These are phyloP conservation scores for Nettapus auritus DNA, from an alignment of 2,113 vertebrate species.

Conservation along the genomic window DNA sequence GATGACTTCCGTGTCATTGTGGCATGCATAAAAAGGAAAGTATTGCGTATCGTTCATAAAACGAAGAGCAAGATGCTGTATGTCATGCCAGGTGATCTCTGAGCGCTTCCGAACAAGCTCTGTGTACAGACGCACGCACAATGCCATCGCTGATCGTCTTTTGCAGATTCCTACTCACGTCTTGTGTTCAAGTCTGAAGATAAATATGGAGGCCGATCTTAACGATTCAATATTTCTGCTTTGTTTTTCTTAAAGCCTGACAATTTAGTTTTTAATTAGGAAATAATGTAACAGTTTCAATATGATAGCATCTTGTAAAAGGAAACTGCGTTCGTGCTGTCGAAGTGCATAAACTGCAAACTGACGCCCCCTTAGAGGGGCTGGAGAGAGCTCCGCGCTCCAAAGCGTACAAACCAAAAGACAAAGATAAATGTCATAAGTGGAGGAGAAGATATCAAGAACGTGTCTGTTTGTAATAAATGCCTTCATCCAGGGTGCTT, in stretches of 20 bases:
- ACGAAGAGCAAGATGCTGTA: background rate
- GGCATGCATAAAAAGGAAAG: background rate
- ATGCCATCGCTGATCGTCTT: no score
- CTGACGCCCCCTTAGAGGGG: rapidly evolving
- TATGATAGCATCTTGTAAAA: rapidly evolving
- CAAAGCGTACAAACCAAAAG: background rate
- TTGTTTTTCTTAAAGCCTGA: background rate
- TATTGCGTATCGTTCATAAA: background rate
- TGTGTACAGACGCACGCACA: no score
- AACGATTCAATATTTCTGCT: background rate
- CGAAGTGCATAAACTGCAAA: background rate
- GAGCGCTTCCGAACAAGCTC: background rate
- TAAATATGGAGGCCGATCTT: background rate
- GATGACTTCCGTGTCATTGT: background rate
- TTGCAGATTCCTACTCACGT: background rate
- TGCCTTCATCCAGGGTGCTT: background rate
- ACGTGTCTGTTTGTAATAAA: rapidly evolving
- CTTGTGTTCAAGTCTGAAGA: background rate
- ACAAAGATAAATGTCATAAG: rapidly evolving
- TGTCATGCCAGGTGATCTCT: background rate
- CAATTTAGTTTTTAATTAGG: background rate
- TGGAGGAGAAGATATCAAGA: background rate
- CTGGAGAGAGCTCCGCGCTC: background rate
- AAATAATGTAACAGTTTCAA: background rate
- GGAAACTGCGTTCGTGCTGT: background rate